phyloP scores from a whole-genome alignment of 2,113 vertebrate genomes.

The Macrotis lagotis region DNA sequence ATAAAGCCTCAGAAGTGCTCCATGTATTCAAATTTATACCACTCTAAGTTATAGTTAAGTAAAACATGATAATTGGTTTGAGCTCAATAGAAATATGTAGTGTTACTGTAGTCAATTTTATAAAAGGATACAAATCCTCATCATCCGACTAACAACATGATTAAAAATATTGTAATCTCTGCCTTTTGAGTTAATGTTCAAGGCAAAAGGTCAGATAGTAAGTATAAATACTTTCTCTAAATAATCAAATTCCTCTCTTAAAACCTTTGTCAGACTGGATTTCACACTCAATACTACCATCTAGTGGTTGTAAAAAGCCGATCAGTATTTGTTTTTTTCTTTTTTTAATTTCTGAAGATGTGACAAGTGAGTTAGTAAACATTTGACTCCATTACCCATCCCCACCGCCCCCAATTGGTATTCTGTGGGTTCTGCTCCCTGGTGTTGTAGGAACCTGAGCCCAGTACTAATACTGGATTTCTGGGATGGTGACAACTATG shows the following conservation, averaged over 20 bases:
- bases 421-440: too few species aligned
- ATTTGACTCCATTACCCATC: not conserved
- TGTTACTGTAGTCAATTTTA: not conserved
- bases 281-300: constrained; percentile 51
- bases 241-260: not conserved
- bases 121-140: not conserved
- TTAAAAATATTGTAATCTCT: not conserved
- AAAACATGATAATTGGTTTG: not conserved
- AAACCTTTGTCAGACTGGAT: constrained; percentile 20
- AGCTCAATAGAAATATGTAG: not conserved
- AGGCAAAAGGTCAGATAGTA: not conserved
- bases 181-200: not conserved
- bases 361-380: not conserved
- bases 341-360: not conserved
- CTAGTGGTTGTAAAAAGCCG: constrained; percentile 65
- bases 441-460: not conserved
- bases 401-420: not conserved
- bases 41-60: not conserved
- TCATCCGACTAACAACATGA: constrained; percentile 11
- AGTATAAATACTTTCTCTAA: not conserved
- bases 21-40: constrained; percentile 29
- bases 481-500: not conserved
- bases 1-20: not conserved
- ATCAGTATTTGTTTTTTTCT: not conserved
- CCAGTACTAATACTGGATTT: not conserved